Conservation (phyloP, 92 coral and sea anemone genomes). For the Epizoanthus rinbou region DNA sequence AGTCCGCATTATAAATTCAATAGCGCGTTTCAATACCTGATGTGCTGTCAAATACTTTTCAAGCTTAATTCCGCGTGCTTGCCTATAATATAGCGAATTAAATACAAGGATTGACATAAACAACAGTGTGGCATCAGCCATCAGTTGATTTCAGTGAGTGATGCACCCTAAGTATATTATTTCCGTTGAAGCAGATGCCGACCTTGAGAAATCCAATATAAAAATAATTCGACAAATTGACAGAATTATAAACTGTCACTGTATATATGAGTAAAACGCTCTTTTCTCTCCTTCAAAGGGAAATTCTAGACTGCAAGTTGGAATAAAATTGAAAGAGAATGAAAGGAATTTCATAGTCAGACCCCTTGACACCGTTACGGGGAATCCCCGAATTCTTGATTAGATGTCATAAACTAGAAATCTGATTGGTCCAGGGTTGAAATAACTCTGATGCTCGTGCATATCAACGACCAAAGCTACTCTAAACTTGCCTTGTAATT, state of each 20-base stretch:
- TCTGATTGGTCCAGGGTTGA: background rate
- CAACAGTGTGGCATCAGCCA: no score
- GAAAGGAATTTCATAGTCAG: background rate
- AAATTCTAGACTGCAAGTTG: background rate
- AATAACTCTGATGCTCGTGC: background rate
- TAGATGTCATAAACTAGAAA: background rate
- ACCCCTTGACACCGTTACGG: background rate
- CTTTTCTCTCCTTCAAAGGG: background rate
- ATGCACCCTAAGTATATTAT: no score
- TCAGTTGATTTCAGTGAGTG: no score
- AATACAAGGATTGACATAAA: no score
- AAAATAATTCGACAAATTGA: background rate
- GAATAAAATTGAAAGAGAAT: background rate
- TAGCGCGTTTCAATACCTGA: background rate
- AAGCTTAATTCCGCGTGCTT: no score
- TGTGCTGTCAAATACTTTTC: background rate
- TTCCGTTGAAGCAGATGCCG: no score
- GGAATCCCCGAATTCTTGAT: slow-evolving; percentile 6
- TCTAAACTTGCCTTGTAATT: background rate
- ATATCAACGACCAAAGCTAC: background rate
- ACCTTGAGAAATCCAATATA: no score
- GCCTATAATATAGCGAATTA: no score
- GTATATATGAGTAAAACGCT: background rate
- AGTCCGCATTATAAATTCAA: background rate
- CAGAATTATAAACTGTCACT: no score